Base-by-base conservation (phyloP, 2,113 vertebrate species). In the Marcusenius ussheri region DNA sequence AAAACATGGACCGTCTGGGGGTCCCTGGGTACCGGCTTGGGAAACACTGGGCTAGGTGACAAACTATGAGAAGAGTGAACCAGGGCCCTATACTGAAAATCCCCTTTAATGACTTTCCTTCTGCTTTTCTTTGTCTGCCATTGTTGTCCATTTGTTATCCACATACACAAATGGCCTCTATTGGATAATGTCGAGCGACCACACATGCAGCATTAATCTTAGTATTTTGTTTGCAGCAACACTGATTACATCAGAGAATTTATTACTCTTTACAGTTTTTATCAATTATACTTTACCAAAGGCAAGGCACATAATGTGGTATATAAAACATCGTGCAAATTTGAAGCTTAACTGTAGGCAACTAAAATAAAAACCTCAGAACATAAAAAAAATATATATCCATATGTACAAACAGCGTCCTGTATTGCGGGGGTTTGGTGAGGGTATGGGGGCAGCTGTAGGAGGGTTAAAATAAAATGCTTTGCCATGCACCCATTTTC, bases 241-340 rank as follows among this genome's bases (percentile, higher is more conserved):
- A 94, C 91, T 89, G 92, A 92, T 93, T 93, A 92, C 92, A 94
- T 93, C 88, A 87, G 90, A 90, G 92, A 94, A 93, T 88, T 91
- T 66, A 90, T 50, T 19, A 80, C 91, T 83, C 35, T 56, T 94
- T 56, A 94, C 90, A 91, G 95, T 95, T 95, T 95, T 95, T 94
- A 96, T 94, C 92, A 84, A 92, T 92, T 94, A 90, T 93, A 95
- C 89, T 95, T 95, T 96, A 95, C 95, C 94, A 94, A 96, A 97
- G 95, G 97, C 98, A 99, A 99, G 98, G 98, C 98, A 99, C 98
- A 97, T 98, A 96, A 97, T 97, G 97, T 98, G 97, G 96, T 97
- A 96, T 93, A 97, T 94, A 97, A 97, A 97, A 96, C 95, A 95
- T 96, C 97, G 97, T 98, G 98, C 98, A 99, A 98, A 98, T 96